These are phyloP conservation scores for Luperina testacea DNA, from an alignment of 2,888 invertebrate genomes.

Conservation along the genomic window DNA sequence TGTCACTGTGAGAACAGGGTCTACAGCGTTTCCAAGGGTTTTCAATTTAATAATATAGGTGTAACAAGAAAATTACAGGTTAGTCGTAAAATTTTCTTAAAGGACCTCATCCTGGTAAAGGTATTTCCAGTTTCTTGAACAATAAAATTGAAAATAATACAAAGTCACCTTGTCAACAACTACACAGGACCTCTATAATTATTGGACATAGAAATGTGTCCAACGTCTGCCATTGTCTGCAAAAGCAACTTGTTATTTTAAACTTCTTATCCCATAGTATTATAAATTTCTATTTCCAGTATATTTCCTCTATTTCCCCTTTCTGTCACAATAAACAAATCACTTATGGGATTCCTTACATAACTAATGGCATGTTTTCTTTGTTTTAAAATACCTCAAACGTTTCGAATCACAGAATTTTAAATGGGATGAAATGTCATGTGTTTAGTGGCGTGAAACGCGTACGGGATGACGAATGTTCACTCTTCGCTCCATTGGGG, in stretches of 20 bases:
- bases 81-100: neutral
- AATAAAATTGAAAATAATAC: conserved; percentile 31
- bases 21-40: neutral
- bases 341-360: conserved; percentile 58
- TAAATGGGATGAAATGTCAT: conserved; percentile 75
- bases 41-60: neutral
- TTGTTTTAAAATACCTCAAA: conserved; percentile 82
- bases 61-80: neutral
- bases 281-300: conserved; percentile 38
- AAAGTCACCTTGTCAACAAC: conserved; percentile 12
- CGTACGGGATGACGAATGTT: conserved; percentile 83
- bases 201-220: conserved; percentile 41
- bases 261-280: conserved; percentile 2
- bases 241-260: conserved; percentile 41
- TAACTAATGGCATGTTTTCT: conserved; percentile 78
- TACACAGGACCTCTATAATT: conserved; percentile 18
- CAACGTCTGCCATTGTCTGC: conserved; percentile 33
- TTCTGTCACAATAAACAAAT: conserved; percentile 63
- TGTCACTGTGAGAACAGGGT: neutral
- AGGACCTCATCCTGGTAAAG: neutral
- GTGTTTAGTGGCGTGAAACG: conserved; percentile 83
- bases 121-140: conserved; percentile 7
- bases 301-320: conserved; percentile 50
- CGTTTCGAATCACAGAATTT: conserved; percentile 65
- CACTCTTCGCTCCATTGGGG: conserved; percentile 71